Conservation (phyloP, 2,888 invertebrate genomes). For the Diarsia brunnea region DNA sequence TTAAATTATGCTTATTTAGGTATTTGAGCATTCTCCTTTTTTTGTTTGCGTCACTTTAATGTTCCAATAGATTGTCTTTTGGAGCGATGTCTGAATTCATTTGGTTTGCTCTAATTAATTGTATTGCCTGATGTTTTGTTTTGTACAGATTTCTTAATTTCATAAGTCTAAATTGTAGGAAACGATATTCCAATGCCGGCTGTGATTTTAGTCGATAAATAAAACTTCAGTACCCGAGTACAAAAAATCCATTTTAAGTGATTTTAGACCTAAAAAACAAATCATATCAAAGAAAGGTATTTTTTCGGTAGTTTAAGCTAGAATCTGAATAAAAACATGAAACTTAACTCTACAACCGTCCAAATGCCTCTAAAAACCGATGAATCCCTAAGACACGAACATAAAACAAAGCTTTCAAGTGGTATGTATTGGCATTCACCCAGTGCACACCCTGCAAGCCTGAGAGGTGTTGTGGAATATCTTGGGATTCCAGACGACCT, state of each 20-base stretch:
- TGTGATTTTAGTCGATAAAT: not conserved
- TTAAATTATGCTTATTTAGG: constrained; percentile 68
- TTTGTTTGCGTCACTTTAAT: constrained; percentile 30
- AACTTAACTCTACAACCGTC: constrained; percentile 1
- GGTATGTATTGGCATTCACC: constrained; percentile 56
- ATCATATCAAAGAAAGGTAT: not conserved
- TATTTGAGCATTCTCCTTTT: constrained; percentile 28
- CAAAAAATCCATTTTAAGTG: not conserved
- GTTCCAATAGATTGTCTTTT: constrained; percentile 5
- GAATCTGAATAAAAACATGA: not conserved
- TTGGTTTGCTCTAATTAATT: not conserved
- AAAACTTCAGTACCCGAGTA: not conserved
- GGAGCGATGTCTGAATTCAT: not conserved
- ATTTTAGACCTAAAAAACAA: not conserved
- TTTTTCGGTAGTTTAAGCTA: not conserved
- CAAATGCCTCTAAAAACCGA: constrained; percentile 1
- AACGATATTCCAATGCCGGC: not conserved
- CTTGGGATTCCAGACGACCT: constrained; percentile 58
- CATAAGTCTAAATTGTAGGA: not conserved
- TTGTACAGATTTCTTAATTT: too few species aligned
- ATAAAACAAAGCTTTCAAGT: constrained; percentile 43
- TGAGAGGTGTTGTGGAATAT: constrained; percentile 60
- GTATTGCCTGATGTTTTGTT: not conserved
- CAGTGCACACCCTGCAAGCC: constrained; percentile 39
- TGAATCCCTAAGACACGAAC: constrained; percentile 27